These are phyloP conservation scores for Sceloporus undulatus DNA, from an alignment of 2,113 vertebrate species.

Conservation along the genomic window DNA sequence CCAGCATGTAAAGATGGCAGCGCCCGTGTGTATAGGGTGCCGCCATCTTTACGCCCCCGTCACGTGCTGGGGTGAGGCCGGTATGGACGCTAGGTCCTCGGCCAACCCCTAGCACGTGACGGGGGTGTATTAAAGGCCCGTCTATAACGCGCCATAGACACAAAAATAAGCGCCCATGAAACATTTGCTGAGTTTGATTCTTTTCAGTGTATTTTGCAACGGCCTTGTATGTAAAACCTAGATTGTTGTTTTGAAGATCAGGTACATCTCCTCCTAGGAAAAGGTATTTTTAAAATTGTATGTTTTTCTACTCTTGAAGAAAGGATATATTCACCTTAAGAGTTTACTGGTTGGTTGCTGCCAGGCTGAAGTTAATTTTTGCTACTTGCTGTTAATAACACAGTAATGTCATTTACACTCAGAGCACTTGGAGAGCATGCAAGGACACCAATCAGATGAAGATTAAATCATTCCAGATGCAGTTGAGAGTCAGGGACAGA, in stretches of 20 bases:
- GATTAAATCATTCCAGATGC: background rate
- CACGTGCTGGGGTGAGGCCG: too few species aligned
- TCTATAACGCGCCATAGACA: background rate
- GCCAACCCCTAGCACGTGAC: too few species aligned
- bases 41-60: too few species aligned
- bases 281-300: background rate
- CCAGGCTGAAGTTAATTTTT: background rate
- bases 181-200: conserved; percentile 19
- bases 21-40: too few species aligned
- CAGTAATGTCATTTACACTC: background rate
- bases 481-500: background rate
- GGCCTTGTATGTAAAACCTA: background rate
- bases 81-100: too few species aligned
- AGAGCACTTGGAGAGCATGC: too few species aligned
- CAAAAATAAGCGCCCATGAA: conserved; percentile 2
- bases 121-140: too few species aligned
- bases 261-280: background rate
- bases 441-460: too few species aligned
- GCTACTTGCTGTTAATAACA: background rate
- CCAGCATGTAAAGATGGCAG: too few species aligned
- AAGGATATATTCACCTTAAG: background rate
- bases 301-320: background rate
- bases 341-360: background rate
- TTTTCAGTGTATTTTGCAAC: background rate
- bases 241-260: background rate